Conservation (phyloP, 2,113 vertebrate genomes). For the Blennius ocellaris region DNA sequence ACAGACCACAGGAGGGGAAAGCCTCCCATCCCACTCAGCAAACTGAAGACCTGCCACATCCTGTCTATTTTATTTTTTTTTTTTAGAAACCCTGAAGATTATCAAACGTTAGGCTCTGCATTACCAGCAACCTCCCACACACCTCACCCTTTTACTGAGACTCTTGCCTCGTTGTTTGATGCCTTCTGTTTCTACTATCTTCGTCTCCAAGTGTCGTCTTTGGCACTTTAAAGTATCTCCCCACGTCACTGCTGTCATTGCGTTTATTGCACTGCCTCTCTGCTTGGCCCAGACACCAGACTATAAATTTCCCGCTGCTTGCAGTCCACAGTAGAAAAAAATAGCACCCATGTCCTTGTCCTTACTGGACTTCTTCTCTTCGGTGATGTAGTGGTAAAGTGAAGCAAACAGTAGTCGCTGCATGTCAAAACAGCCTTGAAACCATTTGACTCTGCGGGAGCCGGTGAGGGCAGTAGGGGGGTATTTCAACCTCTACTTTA, state of each 20-base stretch:
- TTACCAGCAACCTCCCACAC: conserved; percentile 19
- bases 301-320: background rate
- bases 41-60: no score
- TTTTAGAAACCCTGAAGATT: conserved; percentile 16
- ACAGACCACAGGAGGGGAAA: no score
- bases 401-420: background rate
- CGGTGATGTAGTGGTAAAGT: background rate
- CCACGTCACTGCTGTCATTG: conserved; percentile 3
- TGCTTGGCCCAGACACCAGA: background rate
- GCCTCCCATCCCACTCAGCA: no score
- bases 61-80: no score
- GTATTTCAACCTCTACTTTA: background rate
- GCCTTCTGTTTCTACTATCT: background rate
- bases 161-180: conserved; percentile 12
- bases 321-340: background rate
- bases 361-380: background rate
- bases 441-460: background rate
- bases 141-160: conserved; percentile 10
- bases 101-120: background rate
- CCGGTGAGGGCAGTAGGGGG: background rate
- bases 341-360: background rate
- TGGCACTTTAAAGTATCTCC: conserved; percentile 3
- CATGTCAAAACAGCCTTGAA: background rate
- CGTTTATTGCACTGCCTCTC: background rate
- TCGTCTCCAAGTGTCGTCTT: conserved; percentile 6